Evolutionary conservation across 1,140 invertebrate genomes (phyloP).

Genomic region (Drosophila ohnishii): DNA sequence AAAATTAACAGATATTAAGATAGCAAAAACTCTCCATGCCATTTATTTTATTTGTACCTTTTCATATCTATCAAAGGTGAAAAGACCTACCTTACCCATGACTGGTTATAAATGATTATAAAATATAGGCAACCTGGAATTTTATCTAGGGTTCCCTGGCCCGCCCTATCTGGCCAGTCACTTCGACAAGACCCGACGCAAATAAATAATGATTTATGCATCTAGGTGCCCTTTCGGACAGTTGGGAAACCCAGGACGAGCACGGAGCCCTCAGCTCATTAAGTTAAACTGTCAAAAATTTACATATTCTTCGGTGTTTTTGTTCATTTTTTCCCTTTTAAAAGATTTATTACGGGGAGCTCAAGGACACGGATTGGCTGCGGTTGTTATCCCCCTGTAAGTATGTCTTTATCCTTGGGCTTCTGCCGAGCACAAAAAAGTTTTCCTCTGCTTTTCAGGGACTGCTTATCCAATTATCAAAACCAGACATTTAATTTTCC

Average conservation of each 20-base stretch:
- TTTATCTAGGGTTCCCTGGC: constrained; percentile 5
- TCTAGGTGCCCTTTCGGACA: constrained; percentile 35
- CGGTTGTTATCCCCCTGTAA: constrained; percentile 34
- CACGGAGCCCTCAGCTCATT: constrained; percentile 52
- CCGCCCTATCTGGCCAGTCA: constrained; percentile 33
- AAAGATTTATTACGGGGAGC: constrained; percentile 62
- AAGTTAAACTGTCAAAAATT: constrained; percentile 78
- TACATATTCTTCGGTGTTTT: constrained; percentile 58
- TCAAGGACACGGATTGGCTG: constrained; percentile 24
- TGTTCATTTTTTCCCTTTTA: constrained; percentile 3
- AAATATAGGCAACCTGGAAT: constrained; percentile 4
- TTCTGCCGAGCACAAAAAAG: constrained; percentile 17
- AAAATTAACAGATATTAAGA: neutral
- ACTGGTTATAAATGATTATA: constrained; percentile 16
- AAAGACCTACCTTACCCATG: neutral
- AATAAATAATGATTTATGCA: constrained; percentile 79
- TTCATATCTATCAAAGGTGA: constrained; percentile 1
- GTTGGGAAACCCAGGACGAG: constrained; percentile 22
- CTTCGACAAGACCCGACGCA: constrained; percentile 57
- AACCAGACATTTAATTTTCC: constrained; percentile 69
- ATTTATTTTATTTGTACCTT: constrained; percentile 1
- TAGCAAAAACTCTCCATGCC: neutral
- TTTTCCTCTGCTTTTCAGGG: constrained; percentile 22
- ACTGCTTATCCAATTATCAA: constrained; percentile 63
- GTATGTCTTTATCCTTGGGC: constrained; percentile 16